Base-by-base conservation (phyloP, 2,888 invertebrate genomes). In the Andrena dorsata region DNA sequence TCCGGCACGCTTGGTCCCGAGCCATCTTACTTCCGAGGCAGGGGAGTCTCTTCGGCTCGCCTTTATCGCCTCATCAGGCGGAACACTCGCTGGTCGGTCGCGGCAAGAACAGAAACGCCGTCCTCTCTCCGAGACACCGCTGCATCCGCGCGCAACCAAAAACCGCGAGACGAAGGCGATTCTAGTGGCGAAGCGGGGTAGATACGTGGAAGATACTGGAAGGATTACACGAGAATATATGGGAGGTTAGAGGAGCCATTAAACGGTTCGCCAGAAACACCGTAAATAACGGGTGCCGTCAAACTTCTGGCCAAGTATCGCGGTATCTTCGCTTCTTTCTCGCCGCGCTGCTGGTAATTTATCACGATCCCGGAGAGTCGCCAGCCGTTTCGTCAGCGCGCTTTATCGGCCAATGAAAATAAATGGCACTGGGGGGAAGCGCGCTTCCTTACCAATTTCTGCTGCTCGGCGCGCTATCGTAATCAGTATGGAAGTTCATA, bases 201-300 rank as follows among this genome's bases (percentile, higher is more conserved):
- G 41, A 41, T 41, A 41, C 41, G 4, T 16, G 5, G 13, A 41
- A 41, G 41, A 41, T 41, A 41, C 41, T 41, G 41, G 41, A 16
- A 41, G 41, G 41, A 41, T 41, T 16, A 41, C 41, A 16, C 41
- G 26, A 26, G 41, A 35, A 58, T 41, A 35, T 35, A 20, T 23
- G 58, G 41, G 35, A 69, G 10, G 16, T 6, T 10, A 32, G 13
- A 6, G 5, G 70, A 51, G 16, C 16, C 23, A 64, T 72, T 70
- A 58, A 76, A 53, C 56, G 23, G 26, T 47, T 71, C 28, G 60
- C 49, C 35, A 47, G 28, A 35, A 23, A 32, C n/a, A 13, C 63
- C 26, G 10, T 56, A 76, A 79, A 69, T 76, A 76, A 78, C 23
- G 63, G 66, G 20, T 32, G 13, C 61, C 32, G 60, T 65, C 64